Conservation (phyloP, 1,140 invertebrate genomes). For the Eurytemora carolleeae region DNA sequence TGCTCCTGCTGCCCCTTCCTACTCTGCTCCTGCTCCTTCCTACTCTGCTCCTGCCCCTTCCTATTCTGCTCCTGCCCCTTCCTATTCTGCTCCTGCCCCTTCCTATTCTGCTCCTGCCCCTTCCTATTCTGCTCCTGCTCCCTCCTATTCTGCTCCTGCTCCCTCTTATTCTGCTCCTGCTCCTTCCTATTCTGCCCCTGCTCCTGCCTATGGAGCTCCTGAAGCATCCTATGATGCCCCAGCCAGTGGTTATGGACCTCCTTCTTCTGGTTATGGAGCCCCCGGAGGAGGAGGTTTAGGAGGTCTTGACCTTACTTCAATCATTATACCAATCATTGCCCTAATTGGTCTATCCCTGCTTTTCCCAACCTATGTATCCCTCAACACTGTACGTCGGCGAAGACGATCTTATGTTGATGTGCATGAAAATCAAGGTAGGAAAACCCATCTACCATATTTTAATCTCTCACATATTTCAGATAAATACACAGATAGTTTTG, state of each 20-base stretch:
- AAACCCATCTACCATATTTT: too few relatives aligned
- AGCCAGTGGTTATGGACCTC: neutral
- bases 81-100: constrained; percentile 5
- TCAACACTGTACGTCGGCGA: constrained; percentile 1
- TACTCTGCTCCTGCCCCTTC: neutral
- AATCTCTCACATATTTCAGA: too few relatives aligned
- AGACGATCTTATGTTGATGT: too few relatives aligned
- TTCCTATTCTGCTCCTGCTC: neutral
- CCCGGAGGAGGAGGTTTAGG: neutral
- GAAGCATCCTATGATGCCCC: neutral
- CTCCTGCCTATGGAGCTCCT: constrained; percentile 6
- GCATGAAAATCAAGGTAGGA: too few relatives aligned
- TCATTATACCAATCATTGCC: constrained; percentile 5
- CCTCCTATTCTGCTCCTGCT: too few relatives aligned
- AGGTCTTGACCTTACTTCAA: constrained; percentile 11
- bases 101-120: constrained; percentile 10
- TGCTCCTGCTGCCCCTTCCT: neutral
- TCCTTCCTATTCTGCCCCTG: constrained; percentile 10
- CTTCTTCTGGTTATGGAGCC: constrained; percentile 5
- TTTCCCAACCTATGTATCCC: constrained; percentile 11
- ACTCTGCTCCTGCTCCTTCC: neutral
- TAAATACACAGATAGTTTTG: too few relatives aligned
- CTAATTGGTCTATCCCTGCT: constrained; percentile 5
- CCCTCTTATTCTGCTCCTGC: too few relatives aligned
- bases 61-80: neutral